Conservation (phyloP, 2,113 vertebrate species). For the Trochalopteron elliotii region DNA sequence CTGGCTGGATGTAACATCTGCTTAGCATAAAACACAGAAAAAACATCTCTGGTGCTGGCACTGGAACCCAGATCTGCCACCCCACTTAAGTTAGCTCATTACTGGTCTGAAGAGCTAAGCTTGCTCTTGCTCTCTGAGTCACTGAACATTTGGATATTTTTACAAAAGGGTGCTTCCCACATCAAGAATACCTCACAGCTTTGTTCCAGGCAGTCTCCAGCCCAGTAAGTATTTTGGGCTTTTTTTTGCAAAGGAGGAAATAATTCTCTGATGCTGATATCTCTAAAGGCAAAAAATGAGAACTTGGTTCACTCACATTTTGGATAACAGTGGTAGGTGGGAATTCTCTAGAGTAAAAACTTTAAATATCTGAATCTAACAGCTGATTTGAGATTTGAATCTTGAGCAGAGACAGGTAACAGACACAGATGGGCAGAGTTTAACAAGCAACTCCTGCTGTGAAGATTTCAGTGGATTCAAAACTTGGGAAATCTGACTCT, state of each 20-base stretch:
- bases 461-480: neutral
- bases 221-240: neutral
- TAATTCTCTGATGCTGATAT: neutral
- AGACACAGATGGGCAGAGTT: neutral
- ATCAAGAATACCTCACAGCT: slow-evolving; percentile 53
- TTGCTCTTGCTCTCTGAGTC: slow-evolving; percentile 47
- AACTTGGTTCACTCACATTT: neutral
- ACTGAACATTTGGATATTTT: slow-evolving; percentile 25
- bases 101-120: slow-evolving; percentile 13
- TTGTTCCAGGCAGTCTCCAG: slow-evolving; percentile 30
- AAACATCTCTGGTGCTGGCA: neutral
- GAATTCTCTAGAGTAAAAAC: neutral
- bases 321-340: neutral
- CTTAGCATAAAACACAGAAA: slow-evolving; percentile 18
- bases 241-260: neutral
- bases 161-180: slow-evolving; percentile 44
- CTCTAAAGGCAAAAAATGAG: neutral
- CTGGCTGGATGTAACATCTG: neutral
- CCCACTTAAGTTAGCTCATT: neutral
- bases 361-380: neutral
- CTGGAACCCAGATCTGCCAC: neutral
- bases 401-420: neutral
- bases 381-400: neutral
- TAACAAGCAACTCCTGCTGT: neutral
- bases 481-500: neutral